Percentiles rank a stretch among this genome's conserved stretches.
Conservation (phyloP, 2,113 vertebrate species). For the Pomatorhinus ruficollis region DNA sequence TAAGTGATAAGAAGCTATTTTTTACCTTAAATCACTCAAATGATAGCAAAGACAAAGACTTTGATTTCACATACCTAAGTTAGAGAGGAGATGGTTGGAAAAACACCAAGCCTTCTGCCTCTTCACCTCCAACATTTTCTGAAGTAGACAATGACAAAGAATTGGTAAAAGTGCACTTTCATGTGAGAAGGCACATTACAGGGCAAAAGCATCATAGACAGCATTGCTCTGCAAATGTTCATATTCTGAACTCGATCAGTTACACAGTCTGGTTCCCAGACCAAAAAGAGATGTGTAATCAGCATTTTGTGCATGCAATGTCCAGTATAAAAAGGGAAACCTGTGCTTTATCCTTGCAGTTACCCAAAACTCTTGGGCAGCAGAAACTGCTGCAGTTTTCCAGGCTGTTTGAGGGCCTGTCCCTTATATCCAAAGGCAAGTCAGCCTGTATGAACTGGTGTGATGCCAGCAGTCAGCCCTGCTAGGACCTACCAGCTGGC, state of each 20-base stretch:
- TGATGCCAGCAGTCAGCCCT: background rate
- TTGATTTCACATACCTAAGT: background rate
- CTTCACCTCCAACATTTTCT: accelerated
- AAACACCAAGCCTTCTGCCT: accelerated
- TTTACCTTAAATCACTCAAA: background rate
- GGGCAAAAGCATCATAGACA: background rate
- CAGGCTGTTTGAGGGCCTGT: background rate
- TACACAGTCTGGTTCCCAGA: accelerated
- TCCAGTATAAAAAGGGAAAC: background rate
- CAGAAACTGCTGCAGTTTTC: background rate
- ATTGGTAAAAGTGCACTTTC: background rate
- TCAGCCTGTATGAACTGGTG: background rate
- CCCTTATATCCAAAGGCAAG: background rate
- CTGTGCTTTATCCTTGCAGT: background rate
- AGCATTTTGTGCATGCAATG: accelerated
- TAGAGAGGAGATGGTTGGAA: background rate
- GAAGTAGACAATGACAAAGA: background rate
- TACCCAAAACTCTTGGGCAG: background rate
- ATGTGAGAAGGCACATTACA: background rate
- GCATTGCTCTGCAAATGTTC: background rate
- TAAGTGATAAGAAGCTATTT: background rate
- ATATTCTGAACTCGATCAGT: background rate
- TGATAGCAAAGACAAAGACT: background rate
- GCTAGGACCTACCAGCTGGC: background rate
- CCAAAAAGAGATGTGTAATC: background rate